Conservation (phyloP, 2,797 vertebrate genomes). For the Spatula versicolor region DNA sequence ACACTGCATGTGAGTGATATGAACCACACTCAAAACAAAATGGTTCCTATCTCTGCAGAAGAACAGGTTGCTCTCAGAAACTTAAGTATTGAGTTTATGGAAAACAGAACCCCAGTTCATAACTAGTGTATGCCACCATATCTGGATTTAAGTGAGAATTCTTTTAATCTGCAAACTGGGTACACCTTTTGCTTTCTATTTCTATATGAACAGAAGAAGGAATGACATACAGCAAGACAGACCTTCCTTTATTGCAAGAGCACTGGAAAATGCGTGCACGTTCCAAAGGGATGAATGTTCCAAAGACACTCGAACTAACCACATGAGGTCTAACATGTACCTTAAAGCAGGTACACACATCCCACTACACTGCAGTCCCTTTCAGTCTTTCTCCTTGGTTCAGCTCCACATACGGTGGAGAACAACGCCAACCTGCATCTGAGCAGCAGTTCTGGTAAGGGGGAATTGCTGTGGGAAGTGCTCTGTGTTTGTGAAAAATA, state of each 20-base stretch:
- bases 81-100: not conserved
- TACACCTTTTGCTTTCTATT: not conserved
- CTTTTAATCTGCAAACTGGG: not conserved
- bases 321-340: not conserved
- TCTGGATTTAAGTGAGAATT: not conserved
- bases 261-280: not conserved
- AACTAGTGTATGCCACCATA: not conserved
- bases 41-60: not conserved
- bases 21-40: not conserved
- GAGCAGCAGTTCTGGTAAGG: not conserved
- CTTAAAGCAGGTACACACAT: not conserved
- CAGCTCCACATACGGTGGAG: accelerated
- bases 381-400: not conserved
- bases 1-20: not conserved
- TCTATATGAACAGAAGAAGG: not conserved
- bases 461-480: not conserved
- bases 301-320: not conserved
- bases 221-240: not conserved
- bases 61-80: not conserved
- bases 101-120: not conserved
- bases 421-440: not conserved
- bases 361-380: accelerated
- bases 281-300: not conserved
- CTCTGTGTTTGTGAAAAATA: not conserved
- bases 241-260: not conserved